phyloP scores from a whole-genome alignment of 1,140 invertebrate genomes.

The Heterodera carotae region DNA sequence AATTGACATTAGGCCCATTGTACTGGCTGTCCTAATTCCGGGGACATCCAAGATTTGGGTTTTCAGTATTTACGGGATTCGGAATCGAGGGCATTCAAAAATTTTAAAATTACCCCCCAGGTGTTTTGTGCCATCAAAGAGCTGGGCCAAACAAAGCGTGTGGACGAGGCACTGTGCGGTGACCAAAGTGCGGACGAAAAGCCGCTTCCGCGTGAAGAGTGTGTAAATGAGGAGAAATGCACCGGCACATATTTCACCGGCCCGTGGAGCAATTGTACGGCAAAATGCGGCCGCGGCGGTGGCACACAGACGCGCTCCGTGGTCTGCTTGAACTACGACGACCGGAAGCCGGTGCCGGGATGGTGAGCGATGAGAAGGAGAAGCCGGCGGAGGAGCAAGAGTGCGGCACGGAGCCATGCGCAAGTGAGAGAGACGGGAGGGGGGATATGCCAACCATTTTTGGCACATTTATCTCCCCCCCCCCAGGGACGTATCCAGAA shows the following conservation, averaged over 20 bases:
- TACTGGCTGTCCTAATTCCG: too few species aligned
- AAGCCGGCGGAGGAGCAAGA: slow-evolving; percentile 74
- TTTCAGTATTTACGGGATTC: too few species aligned
- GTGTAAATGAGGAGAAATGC: slow-evolving; percentile 74
- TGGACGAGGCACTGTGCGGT: slow-evolving; percentile 77
- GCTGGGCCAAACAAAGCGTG: slow-evolving; percentile 70
- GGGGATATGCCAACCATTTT: too few species aligned
- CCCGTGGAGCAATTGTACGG: slow-evolving; percentile 75
- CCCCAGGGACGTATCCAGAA: too few species aligned
- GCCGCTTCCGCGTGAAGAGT: slow-evolving; percentile 66
- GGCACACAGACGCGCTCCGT: slow-evolving; percentile 76
- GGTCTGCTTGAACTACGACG: slow-evolving; percentile 78
- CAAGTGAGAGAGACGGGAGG: slow-evolving; percentile 40
- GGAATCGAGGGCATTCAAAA: too few species aligned
- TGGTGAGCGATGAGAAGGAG: slow-evolving; percentile 73
- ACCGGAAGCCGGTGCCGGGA: slow-evolving; percentile 69
- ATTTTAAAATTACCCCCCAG: too few species aligned
- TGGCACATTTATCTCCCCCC: slow-evolving; percentile 25
- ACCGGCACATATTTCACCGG: slow-evolving; percentile 83
- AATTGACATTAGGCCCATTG: too few species aligned
- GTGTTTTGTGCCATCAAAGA: slow-evolving; percentile 74
- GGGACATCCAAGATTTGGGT: too few species aligned
- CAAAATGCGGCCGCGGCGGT: slow-evolving; percentile 79
- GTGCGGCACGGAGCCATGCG: slow-evolving; percentile 76
- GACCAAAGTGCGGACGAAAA: slow-evolving; percentile 64